Evolutionary conservation across 1,140 invertebrate genomes (phyloP).

Genomic region (Drosophila arizonae): DNA sequence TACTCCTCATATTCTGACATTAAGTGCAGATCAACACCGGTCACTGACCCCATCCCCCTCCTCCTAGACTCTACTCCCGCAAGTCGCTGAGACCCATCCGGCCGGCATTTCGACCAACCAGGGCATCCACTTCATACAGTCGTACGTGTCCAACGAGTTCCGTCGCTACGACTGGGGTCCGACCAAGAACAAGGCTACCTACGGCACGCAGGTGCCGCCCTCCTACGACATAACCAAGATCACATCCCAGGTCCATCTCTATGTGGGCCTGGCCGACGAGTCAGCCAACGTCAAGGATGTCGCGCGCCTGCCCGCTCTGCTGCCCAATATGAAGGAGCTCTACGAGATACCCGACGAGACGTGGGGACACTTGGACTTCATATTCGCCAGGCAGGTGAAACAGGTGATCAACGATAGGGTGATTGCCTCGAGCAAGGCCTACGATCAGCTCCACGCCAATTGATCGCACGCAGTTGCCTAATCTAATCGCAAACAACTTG

Average conservation of each 20-base stretch:
- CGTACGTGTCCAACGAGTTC: slow-evolving; percentile 70
- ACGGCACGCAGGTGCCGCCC: slow-evolving; percentile 83
- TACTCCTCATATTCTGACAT: neutral
- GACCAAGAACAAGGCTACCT: slow-evolving; percentile 82
- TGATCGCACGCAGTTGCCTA: neutral
- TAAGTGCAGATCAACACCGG: no score
- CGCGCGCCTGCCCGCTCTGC: slow-evolving; percentile 69
- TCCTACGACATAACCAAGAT: slow-evolving; percentile 85
- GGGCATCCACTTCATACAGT: slow-evolving; percentile 84
- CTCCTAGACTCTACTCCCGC: slow-evolving; percentile 60
- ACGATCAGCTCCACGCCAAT: slow-evolving; percentile 24
- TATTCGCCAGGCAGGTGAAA: slow-evolving; percentile 84
- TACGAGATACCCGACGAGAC: slow-evolving; percentile 78
- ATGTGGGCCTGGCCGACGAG: slow-evolving; percentile 86
- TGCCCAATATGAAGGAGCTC: slow-evolving; percentile 82
- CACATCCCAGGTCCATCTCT: slow-evolving; percentile 85
- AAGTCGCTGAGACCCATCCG: slow-evolving; percentile 70
- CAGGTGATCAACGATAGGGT: slow-evolving; percentile 83
- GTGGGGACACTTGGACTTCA: slow-evolving; percentile 85
- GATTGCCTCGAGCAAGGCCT: slow-evolving; percentile 57
- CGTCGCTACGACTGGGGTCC: slow-evolving; percentile 83
- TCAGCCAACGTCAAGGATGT: slow-evolving; percentile 84
- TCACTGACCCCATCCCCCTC: neutral
- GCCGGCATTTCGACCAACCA: slow-evolving; percentile 84
- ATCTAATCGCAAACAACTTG: slow-evolving; percentile 33